Percentiles rank a stretch among this genome's conserved stretches.
These are phyloP conservation scores for Scaptomyza montana DNA, from an alignment of 1,140 invertebrate genomes.

Conservation along the genomic window DNA sequence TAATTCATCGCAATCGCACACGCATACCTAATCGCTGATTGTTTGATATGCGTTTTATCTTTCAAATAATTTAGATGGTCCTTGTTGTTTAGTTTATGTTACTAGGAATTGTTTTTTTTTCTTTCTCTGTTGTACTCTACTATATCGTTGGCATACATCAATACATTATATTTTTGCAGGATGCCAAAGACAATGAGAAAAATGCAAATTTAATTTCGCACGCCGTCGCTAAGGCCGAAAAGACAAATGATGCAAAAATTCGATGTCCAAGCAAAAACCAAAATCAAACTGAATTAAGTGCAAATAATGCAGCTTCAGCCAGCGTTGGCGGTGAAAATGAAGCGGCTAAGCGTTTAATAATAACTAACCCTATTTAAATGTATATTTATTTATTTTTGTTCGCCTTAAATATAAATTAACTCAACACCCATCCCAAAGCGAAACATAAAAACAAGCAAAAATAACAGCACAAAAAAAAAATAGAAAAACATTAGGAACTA, in stretches of 20 bases:
- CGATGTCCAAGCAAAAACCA: constrained; percentile 52
- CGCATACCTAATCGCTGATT: too few species aligned
- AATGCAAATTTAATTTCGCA: constrained; percentile 73
- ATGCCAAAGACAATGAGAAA: constrained; percentile 72
- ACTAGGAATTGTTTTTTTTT: neutral
- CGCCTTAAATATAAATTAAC: neutral
- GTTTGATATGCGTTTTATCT: too few species aligned
- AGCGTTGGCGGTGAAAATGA: constrained; percentile 13
- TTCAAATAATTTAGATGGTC: too few species aligned
- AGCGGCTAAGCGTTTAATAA: constrained; percentile 28
- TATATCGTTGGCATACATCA: constrained; percentile 55
- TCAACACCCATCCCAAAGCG: neutral
- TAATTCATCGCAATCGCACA: too few species aligned
- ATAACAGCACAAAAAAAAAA: neutral
- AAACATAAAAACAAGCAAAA: constrained; percentile 1
- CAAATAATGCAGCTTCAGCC: constrained; percentile 29
- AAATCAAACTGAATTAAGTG: constrained; percentile 44
- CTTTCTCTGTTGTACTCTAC: constrained; percentile 10
- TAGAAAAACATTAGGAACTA: neutral
- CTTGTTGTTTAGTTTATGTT: too few species aligned
- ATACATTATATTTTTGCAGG: constrained; percentile 77
- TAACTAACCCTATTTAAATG: constrained; percentile 3
- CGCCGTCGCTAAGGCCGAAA: constrained; percentile 63
- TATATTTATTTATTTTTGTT: constrained; percentile 1
- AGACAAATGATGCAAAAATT: constrained; percentile 65